Base-by-base conservation (phyloP, 2,888 invertebrate species). In the Rotaria sp. region DNA sequence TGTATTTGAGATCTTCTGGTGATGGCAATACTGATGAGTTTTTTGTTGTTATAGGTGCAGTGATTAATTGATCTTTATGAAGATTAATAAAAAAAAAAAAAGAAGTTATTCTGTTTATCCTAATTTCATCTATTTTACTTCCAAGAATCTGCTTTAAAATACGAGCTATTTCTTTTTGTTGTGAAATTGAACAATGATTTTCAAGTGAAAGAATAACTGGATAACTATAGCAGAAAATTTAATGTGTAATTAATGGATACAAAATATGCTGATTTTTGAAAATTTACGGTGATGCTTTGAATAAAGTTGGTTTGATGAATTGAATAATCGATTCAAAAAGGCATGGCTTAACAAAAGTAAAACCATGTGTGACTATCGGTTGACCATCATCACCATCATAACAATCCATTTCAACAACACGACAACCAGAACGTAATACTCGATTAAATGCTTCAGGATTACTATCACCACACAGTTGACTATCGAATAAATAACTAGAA, bases 11-110 rank as follows among this genome's bases (percentile, higher is more conserved):
- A 87, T 94, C 94, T 88, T 94, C 93, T 0, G 96, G 97, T 0
- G 96, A 96, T 0, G 97, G 97, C 86, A 97, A 92, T 87, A 92
- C 91, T 0, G 92, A 93, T 90, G 96, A 96, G 89, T 94, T 94
- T 89, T 94, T 94, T 88, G 96, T 95, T 41, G 30, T 30, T 35
- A 67, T 5, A 21, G 45, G 45, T 80, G 26, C 80, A 0, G 93
- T 93, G 1, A 80, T 15, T n/a, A 67, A 67, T n/a, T 10, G 15
- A 30, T 67, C 67, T 67, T 15, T 48, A 48, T 15, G 2, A 15
- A 48, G 10, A 48, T 15, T 1, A 48, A n/a, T n/a, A n/a, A n/a
- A n/a, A n/a, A n/a, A n/a, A n/a, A n/a, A n/a, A 13, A 15, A 15
- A 13, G 18, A 50, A 50, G 15, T 15, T 50, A 15, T 13, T 50